phyloP scores from a whole-genome alignment of 2,113 vertebrate genomes.

The Synchiropus splendidus region DNA sequence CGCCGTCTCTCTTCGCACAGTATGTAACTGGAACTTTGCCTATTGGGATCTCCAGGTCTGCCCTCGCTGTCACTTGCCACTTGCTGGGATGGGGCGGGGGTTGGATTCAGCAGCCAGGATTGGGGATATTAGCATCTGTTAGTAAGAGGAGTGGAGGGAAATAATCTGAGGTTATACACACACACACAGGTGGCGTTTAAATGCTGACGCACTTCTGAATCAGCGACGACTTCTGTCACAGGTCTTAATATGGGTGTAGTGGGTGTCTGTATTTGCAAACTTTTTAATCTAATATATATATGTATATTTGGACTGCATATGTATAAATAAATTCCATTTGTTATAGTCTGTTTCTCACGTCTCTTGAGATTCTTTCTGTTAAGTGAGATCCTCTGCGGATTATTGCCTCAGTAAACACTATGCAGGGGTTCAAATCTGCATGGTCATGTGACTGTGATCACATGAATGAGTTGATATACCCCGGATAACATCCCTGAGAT shows the following conservation, averaged over 20 bases:
- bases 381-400: too few relatives aligned
- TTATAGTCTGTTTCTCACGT: conserved; percentile 32
- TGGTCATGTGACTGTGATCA: too few relatives aligned
- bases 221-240: conserved; percentile 32
- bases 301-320: conserved; percentile 57
- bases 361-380: background rate
- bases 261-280: conserved; percentile 28
- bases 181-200: conserved; percentile 33
- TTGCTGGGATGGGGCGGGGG: conserved; percentile 5
- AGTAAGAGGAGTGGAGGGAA: conserved; percentile 30
- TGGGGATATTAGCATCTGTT: conserved; percentile 32
- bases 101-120: conserved; percentile 15
- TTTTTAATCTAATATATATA: conserved; percentile 49
- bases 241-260: conserved; percentile 45
- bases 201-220: conserved; percentile 29
- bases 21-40: conserved; percentile 55
- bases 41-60: conserved; percentile 53
- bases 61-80: conserved; percentile 38
- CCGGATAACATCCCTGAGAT: too few relatives aligned
- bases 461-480: too few relatives aligned
- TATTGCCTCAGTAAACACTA: too few relatives aligned
- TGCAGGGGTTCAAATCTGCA: too few relatives aligned
- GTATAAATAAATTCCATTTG: conserved; percentile 58
- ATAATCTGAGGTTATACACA: conserved; percentile 40
- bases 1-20: conserved; percentile 30